phyloP scores from a whole-genome alignment of 2,113 vertebrate species.

The Excalfactoria chinensis region DNA sequence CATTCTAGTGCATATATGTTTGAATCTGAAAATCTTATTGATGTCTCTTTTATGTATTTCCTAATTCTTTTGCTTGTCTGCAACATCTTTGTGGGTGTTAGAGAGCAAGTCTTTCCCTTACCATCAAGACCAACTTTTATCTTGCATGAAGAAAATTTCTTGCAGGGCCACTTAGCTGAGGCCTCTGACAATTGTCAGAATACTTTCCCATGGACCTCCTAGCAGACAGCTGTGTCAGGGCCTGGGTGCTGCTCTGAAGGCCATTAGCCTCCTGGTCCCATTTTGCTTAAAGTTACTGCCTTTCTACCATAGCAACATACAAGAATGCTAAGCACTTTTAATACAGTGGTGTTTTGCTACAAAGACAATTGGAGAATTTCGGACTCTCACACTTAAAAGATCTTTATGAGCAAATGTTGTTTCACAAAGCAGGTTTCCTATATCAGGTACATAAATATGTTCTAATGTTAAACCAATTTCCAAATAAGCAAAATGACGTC shows the following conservation, averaged over 20 bases:
- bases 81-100: neutral
- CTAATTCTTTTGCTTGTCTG: neutral
- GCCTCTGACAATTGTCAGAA: neutral
- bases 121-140: neutral
- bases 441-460: neutral
- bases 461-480: neutral
- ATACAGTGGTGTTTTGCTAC: neutral
- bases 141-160: neutral
- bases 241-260: neutral
- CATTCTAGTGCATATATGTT: neutral
- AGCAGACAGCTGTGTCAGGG: neutral
- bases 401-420: neutral
- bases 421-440: neutral
- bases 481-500: neutral
- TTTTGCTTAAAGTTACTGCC: neutral
- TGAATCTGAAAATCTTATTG: neutral
- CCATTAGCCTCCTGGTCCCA: neutral
- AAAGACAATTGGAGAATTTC: neutral
- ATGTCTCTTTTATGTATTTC: neutral
- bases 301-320: slow-evolving; percentile 45
- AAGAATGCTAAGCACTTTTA: neutral
- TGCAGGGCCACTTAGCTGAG: neutral
- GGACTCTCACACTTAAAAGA: neutral
- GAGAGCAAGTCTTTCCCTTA: neutral
- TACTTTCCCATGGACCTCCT: neutral